These are phyloP conservation scores for Coelogynopora nodosa DNA, from an alignment of 2,888 invertebrate genomes.

Conservation along the genomic window DNA sequence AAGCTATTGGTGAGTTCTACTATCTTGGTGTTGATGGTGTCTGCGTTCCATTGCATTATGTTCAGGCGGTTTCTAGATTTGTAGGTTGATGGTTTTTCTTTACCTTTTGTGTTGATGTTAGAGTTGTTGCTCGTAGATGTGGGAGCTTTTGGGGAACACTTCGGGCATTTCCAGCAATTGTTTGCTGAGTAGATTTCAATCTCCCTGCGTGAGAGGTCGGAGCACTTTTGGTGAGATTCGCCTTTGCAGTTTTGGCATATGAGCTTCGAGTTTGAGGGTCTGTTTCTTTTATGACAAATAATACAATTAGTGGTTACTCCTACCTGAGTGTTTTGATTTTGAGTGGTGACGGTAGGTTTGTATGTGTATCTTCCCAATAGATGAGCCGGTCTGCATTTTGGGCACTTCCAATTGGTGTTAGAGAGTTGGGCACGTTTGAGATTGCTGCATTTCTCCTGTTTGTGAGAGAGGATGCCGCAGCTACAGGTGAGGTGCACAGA, in stretches of 20 bases:
- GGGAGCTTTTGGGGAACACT: neutral
- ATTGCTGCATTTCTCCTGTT: neutral
- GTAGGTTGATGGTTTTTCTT: neutral
- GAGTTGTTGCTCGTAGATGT: neutral
- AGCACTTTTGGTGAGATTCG: neutral
- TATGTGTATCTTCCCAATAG: neutral
- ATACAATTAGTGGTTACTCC: neutral
- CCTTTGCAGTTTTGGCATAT: conserved; percentile 14
- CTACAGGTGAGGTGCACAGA: neutral
- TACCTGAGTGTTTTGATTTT: neutral
- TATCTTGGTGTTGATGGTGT: neutral
- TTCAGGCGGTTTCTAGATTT: neutral
- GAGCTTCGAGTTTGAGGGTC: neutral
- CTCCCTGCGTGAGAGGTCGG: neutral
- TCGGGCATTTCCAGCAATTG: neutral
- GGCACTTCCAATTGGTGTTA: neutral
- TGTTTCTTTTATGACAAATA: neutral
- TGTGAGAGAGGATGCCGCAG: neutral
- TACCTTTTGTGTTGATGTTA: neutral
- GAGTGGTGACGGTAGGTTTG: neutral
- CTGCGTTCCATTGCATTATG: conserved; percentile 8
- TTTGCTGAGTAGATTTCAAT: neutral
- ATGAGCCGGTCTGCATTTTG: neutral
- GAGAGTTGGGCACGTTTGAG: neutral
- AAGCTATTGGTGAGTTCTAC: neutral